Conservation (phyloP, 2,113 vertebrate genomes). For the Pelmatolapia mariae region DNA sequence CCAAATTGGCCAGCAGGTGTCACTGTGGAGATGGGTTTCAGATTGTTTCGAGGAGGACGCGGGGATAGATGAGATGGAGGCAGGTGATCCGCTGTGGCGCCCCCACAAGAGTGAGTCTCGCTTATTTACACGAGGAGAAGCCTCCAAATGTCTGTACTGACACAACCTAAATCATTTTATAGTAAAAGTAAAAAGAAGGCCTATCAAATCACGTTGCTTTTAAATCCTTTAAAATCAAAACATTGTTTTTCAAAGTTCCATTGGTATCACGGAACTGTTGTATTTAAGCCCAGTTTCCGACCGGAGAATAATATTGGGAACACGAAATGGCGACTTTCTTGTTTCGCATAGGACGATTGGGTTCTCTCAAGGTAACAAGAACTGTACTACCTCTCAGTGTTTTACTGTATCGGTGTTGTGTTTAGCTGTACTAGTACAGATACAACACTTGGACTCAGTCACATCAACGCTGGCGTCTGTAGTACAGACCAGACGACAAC, state of each 20-base stretch:
- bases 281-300: neutral
- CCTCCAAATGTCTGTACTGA: neutral
- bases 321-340: slow-evolving; percentile 68
- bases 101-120: neutral
- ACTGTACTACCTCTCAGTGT: fast-evolving
- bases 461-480: neutral
- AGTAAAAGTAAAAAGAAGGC: neutral
- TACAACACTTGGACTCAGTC: neutral
- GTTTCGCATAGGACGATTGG: slow-evolving; percentile 58
- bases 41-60: no score
- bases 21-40: neutral
- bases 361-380: slow-evolving; percentile 67
- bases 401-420: neutral
- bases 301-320: slow-evolving; percentile 36
- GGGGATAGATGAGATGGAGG: neutral
- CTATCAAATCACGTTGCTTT: neutral
- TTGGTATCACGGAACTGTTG: neutral
- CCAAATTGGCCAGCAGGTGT: neutral
- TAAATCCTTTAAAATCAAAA: neutral
- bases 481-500: neutral
- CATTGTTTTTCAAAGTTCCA: neutral
- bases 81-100: neutral
- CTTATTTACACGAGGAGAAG: neutral
- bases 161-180: neutral
- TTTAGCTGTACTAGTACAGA: neutral